These are phyloP conservation scores for Rhynchomys soricoides DNA, from an alignment of 2,113 vertebrate genomes.

Conservation along the genomic window DNA sequence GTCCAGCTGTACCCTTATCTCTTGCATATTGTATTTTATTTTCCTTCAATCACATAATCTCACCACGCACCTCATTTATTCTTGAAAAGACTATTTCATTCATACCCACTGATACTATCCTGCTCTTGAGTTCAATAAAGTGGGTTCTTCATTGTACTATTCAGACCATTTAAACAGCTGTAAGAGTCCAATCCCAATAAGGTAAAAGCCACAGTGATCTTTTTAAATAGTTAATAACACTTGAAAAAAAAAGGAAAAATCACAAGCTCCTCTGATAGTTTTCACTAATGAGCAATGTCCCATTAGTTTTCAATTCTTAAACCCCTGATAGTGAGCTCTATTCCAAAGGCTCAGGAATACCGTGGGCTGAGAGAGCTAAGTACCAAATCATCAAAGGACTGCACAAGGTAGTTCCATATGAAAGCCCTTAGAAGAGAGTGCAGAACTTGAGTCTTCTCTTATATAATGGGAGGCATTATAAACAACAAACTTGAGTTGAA, in stretches of 20 bases:
- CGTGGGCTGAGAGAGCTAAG: neutral
- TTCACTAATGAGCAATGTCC: neutral
- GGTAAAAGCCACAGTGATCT: neutral
- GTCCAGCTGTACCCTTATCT: neutral
- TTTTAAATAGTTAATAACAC: neutral
- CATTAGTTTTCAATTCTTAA: neutral
- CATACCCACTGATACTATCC: neutral
- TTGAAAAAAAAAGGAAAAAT: neutral
- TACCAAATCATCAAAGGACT: neutral
- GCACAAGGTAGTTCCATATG: neutral
- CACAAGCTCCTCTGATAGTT: neutral
- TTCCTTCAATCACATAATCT: neutral
- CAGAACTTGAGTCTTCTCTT: neutral
- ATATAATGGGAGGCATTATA: neutral
- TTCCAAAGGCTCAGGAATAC: neutral
- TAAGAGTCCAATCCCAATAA: neutral
- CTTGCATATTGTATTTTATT: neutral
- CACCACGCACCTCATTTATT: neutral
- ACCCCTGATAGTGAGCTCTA: neutral
- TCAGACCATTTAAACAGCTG: neutral
- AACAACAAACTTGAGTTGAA: neutral
- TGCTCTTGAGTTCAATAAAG: neutral
- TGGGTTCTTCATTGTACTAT: neutral
- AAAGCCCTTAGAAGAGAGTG: neutral
- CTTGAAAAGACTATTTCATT: neutral